Evolutionary conservation across 1,140 invertebrate species (phyloP).

Genomic region (Tetranychus urticae): DNA sequence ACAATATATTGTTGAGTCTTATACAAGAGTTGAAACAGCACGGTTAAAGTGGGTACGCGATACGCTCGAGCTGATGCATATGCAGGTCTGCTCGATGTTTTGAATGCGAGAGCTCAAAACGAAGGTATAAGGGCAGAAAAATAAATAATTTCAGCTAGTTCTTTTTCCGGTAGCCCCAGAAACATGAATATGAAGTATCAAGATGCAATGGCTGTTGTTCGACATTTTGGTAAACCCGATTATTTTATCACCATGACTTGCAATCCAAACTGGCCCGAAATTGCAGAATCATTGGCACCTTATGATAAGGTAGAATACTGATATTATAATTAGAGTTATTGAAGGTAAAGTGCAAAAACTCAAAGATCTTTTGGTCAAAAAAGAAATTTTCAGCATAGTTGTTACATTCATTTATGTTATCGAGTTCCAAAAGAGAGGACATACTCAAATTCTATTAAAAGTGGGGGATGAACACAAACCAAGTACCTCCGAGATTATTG

Average conservation of each 20-base stretch:
- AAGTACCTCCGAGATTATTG: slow-evolving; percentile 1
- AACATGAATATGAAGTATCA: slow-evolving; percentile 11
- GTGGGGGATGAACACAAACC: not conserved
- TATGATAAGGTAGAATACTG: not conserved
- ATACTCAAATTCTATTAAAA: slow-evolving; percentile 20
- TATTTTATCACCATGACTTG: slow-evolving; percentile 25
- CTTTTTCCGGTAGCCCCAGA: slow-evolving; percentile 5
- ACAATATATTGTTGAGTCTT: slow-evolving; percentile 11
- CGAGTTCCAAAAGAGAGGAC: slow-evolving; percentile 25
- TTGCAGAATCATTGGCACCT: not conserved
- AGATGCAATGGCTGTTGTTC: slow-evolving; percentile 18
- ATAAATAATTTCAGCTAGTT: slow-evolving; percentile 4
- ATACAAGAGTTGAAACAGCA: slow-evolving; percentile 6
- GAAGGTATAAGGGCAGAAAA: too few species aligned
- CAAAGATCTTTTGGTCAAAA: not conserved
- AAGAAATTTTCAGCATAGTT: slow-evolving; percentile 12
- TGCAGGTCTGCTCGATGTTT: slow-evolving; percentile 5
- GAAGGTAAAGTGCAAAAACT: not conserved
- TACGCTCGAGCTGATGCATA: slow-evolving; percentile 9
- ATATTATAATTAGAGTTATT: not conserved
- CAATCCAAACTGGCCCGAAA: slow-evolving; percentile 12
- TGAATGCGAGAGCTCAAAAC: not conserved
- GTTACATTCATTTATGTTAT: slow-evolving; percentile 15
- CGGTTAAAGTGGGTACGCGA: slow-evolving; percentile 3
- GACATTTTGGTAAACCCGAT: slow-evolving; percentile 18